Base-by-base conservation (phyloP, 2,888 invertebrate genomes). In the Diaperis boleti region DNA sequence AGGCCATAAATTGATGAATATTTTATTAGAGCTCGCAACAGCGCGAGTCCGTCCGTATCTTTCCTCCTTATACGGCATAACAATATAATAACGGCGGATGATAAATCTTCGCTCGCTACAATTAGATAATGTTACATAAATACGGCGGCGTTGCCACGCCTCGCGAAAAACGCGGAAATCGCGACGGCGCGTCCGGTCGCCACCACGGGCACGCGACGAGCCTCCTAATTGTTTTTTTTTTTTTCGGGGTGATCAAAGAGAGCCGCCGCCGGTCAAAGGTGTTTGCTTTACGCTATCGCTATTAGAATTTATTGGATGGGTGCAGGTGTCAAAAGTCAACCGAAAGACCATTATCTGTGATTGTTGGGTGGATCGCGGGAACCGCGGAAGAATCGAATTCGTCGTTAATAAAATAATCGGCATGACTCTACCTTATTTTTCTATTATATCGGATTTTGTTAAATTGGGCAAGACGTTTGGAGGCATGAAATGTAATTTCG, bases 91-190 rank as follows among this genome's bases (percentile, higher is more conserved):
- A 55, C 31, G 8, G 13, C 3, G 18, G 29, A 55, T 55, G 55
- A 55, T 55, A 55, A 55, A 55, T 55, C 42, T 18, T 14, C 42
- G 33, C 14, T 14, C 26, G 44, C 3, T 55, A 44, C 55, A 55
- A 55, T 55, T 55, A 55, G 55, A 44, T 55, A 44, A 44, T 55
- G 33, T 44, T 29, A 42, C 55, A 26, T 55, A 55, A 55, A 55
- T 42, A 42, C 55, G 14, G 55, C 42, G 20, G 44, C 44, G 13
- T 22, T 3, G 44, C 44, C 55, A 44, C 55, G 20, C 55, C 55
- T 14, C 3, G 22, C n/a, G 17, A 8, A 41, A 1, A 18, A 17
- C 11, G 13, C 18, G 11, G n/a, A 29, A 17, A 13, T 10, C 33
- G 33, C 6, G 4, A 2, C 33, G 4, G n/a, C n/a, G n/a, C n/a